Percentiles rank a stretch among this genome's conserved stretches.
Evolutionary conservation across 1,140 invertebrate species (phyloP).

Genomic region (Tetragnatha versicolor): DNA sequence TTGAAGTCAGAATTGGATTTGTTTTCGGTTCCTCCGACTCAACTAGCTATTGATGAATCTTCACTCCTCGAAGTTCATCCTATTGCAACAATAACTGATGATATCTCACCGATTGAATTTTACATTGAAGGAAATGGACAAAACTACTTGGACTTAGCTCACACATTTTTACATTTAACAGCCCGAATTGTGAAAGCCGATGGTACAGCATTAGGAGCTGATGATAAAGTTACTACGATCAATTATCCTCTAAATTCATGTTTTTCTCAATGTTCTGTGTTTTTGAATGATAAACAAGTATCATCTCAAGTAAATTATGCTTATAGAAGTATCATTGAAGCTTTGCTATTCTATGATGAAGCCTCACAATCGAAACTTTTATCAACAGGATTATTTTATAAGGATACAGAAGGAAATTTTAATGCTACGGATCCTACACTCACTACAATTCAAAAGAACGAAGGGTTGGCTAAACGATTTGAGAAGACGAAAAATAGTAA

Average conservation of each 20-base stretch:
- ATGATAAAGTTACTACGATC: not conserved
- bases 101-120: conserved; percentile 22
- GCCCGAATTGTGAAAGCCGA: conserved; percentile 11
- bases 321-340: not conserved
- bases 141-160: conserved; percentile 27
- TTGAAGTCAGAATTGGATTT: not conserved
- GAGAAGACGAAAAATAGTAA: too few species aligned
- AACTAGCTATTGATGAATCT: not conserved
- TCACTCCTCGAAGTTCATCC: conserved; percentile 5
- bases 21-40: not conserved
- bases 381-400: too few species aligned
- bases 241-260: conserved; percentile 23
- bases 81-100: not conserved
- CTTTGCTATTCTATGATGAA: conserved; percentile 27
- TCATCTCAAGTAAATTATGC: conserved; percentile 5
- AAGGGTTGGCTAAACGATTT: too few species aligned
- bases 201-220: not conserved
- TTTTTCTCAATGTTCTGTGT: conserved; percentile 18
- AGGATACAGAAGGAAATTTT: too few species aligned
- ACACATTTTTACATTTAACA: not conserved
- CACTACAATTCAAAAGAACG: too few species aligned
- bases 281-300: conserved; percentile 16
- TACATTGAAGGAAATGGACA: not conserved
- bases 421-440: too few species aligned
- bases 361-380: too few species aligned